Evolutionary conservation across 2,797 vertebrate species (phyloP).

Genomic region (Gastrophryne carolinensis): DNA sequence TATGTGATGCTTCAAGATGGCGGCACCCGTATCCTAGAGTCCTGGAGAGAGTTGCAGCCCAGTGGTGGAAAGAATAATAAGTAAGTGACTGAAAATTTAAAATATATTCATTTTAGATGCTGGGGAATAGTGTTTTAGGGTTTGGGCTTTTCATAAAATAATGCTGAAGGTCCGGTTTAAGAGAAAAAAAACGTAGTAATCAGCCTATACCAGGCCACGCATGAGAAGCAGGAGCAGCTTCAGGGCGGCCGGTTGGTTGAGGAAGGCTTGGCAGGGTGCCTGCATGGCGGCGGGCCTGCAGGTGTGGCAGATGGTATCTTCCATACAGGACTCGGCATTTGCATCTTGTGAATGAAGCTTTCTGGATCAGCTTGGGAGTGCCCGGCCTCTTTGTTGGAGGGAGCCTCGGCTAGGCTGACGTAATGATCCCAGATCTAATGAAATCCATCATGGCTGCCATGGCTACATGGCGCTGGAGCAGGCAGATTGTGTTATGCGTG

Average conservation of each 20-base stretch:
- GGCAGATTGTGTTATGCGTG: too few species aligned
- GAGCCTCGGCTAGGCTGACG: neutral
- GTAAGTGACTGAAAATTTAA: too few species aligned
- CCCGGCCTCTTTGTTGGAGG: constrained; percentile 14
- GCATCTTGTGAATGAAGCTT: constrained; percentile 27
- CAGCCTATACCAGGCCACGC: neutral
- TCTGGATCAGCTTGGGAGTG: neutral
- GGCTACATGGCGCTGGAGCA: too few species aligned
- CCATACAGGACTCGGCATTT: constrained; percentile 26
- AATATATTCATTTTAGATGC: too few species aligned
- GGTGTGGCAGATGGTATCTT: constrained; percentile 43
- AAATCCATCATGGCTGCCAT: neutral
- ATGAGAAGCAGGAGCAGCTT: neutral
- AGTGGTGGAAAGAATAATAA: too few species aligned
- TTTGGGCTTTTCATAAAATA: too few species aligned
- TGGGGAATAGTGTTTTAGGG: too few species aligned
- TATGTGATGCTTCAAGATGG: too few species aligned
- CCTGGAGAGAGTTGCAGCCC: too few species aligned
- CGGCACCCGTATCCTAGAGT: too few species aligned
- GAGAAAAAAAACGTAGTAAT: too few species aligned
- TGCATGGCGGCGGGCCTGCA: constrained; percentile 12
- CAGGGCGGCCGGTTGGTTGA: neutral
- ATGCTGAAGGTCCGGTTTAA: too few species aligned
- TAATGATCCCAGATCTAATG: neutral
- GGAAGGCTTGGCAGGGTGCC: neutral